These are phyloP conservation scores for Phyto melanocephala DNA, from an alignment of 2,888 invertebrate species.

Conservation along the genomic window DNA sequence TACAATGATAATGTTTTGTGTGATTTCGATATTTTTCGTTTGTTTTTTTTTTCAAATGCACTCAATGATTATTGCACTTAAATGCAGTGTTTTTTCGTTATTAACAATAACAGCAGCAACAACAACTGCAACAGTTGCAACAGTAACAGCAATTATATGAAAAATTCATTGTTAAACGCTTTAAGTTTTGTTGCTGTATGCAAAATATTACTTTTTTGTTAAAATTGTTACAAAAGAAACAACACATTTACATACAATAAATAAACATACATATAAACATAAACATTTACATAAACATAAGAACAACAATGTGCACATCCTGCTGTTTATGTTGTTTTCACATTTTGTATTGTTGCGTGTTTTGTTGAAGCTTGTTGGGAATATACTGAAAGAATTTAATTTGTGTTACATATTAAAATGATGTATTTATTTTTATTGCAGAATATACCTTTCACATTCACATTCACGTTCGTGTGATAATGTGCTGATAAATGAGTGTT, in stretches of 20 bases:
- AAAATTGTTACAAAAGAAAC: too few species aligned
- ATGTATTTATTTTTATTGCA: too few species aligned
- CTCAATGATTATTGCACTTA: conserved; percentile 59
- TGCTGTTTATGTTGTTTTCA: neutral
- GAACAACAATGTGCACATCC: conserved; percentile 3
- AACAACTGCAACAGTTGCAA: neutral
- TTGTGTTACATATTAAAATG: too few species aligned
- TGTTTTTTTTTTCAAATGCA: conserved; percentile 6
- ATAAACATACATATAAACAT: neutral
- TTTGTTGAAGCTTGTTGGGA: neutral
- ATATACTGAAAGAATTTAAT: neutral
- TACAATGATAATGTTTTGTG: conserved; percentile 35
- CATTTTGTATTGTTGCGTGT: neutral
- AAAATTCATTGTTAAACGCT: neutral
- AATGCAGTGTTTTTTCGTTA: conserved; percentile 22
- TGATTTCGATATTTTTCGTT: conserved; percentile 13
- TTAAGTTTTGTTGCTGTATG: conserved; percentile 18
- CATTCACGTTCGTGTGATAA: too few species aligned
- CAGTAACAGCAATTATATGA: conserved; percentile 11
- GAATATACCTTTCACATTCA: too few species aligned
- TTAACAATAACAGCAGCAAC: neutral
- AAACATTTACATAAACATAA: neutral
- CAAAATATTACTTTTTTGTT: conserved; percentile 9
- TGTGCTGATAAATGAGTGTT: too few species aligned
- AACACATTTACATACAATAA: too few species aligned